Conservation (phyloP, 2,888 invertebrate genomes). For the Coecobrya sp. region DNA sequence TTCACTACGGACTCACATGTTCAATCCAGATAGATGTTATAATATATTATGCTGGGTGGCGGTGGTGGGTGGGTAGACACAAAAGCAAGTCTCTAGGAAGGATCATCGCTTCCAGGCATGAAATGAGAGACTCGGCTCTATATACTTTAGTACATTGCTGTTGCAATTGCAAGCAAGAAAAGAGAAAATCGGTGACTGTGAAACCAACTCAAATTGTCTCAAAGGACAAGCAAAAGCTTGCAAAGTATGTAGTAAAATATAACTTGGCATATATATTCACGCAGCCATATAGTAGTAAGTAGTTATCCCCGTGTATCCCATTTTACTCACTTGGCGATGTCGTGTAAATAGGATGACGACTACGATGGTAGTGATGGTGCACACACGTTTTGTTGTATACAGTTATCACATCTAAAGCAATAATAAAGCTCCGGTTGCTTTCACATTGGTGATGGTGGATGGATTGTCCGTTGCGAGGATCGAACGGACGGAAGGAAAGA, state of each 20-base stretch:
- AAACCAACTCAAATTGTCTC: constrained; percentile 52
- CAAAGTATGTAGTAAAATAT: neutral
- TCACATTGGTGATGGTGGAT: neutral
- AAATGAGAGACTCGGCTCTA: neutral
- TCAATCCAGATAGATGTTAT: neutral
- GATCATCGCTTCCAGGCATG: constrained; percentile 53
- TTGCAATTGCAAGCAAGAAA: constrained; percentile 3
- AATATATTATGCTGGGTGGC: neutral
- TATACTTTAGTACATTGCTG: neutral
- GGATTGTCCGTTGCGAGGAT: constrained; percentile 9
- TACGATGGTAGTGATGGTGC: neutral
- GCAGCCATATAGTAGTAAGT: neutral
- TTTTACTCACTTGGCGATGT: neutral
- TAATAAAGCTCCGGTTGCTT: constrained; percentile 1
- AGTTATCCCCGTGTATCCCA: neutral
- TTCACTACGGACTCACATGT: constrained; percentile 11
- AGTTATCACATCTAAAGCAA: neutral
- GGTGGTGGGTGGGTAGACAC: constrained; percentile 1
- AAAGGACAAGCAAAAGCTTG: constrained; percentile 2
- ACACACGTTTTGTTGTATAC: neutral
- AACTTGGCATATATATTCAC: neutral
- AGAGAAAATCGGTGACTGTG: constrained; percentile 23
- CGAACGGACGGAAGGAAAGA: neutral
- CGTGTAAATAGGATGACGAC: neutral
- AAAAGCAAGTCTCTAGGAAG: constrained; percentile 9